phyloP scores from a whole-genome alignment of 2,797 vertebrate genomes.

The Galagoides demidoff region DNA sequence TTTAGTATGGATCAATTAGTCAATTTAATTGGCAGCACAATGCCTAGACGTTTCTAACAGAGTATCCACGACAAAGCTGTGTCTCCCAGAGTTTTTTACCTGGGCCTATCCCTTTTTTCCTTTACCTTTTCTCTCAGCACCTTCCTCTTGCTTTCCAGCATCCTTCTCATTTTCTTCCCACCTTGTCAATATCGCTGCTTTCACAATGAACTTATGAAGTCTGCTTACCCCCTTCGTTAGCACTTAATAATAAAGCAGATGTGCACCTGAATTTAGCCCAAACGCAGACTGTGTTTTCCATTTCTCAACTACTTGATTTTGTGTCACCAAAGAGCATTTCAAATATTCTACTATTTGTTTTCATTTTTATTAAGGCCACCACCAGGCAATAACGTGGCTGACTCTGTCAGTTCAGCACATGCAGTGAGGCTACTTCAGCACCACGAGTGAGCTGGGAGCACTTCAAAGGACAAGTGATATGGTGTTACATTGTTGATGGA shows the following conservation, averaged over 20 bases:
- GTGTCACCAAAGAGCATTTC: neutral
- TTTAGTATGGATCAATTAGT: neutral
- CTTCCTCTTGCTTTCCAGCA: neutral
- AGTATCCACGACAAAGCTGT: neutral
- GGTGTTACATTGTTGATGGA: neutral
- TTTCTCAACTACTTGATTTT: neutral
- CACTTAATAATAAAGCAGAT: neutral
- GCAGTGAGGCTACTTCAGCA: neutral
- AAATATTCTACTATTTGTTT: constrained; percentile 13
- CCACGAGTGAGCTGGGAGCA: accelerated
- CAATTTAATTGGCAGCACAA: neutral
- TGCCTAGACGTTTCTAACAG: neutral
- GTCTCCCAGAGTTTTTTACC: neutral
- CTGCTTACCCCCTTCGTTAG: neutral
- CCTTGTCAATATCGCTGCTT: neutral
- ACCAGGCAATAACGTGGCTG: neutral
- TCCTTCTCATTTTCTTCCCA: neutral
- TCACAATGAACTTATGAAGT: neutral
- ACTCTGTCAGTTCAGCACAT: neutral
- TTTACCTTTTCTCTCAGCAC: neutral
- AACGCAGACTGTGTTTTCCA: neutral
- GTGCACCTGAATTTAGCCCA: neutral
- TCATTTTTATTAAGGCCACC: neutral
- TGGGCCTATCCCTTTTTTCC: neutral
- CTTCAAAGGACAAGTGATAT: neutral